phyloP scores from a whole-genome alignment of 2,797 vertebrate species.

The Paramormyrops hopkinsi region DNA sequence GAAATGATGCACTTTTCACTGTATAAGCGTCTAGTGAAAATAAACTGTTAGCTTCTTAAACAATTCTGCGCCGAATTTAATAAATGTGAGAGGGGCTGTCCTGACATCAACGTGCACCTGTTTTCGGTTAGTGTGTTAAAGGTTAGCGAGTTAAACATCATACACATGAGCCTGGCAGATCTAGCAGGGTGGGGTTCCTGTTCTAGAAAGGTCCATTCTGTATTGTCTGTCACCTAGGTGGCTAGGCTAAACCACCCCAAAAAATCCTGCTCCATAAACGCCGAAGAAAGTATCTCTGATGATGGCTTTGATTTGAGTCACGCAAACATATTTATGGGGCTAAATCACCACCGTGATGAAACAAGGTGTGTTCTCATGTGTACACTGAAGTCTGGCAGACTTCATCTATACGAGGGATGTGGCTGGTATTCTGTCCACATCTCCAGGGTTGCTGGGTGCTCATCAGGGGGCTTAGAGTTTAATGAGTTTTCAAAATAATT shows the following conservation, averaged over 20 bases:
- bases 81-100: not conserved
- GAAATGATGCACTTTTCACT: not conserved
- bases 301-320: not conserved
- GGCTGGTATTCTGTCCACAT: not conserved
- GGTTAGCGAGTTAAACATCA: not conserved
- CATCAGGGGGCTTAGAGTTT: not conserved
- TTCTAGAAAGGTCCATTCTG: not conserved
- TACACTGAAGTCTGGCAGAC: not conserved
- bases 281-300: not conserved
- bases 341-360: not conserved
- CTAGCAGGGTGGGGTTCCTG: not conserved
- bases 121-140: not conserved
- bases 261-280: not conserved
- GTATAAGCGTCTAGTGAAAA: not conserved
- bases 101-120: not conserved
- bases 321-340: not conserved
- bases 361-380: not conserved
- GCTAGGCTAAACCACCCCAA: not conserved
- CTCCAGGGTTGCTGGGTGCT: not conserved
- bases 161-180: not conserved
- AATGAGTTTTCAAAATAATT: slow-evolving; percentile 13
- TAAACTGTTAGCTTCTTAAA: not conserved
- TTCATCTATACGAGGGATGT: not conserved
- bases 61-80: not conserved
- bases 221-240: not conserved